Conservation (phyloP, 2,797 vertebrate species). For the Chromis chromis region DNA sequence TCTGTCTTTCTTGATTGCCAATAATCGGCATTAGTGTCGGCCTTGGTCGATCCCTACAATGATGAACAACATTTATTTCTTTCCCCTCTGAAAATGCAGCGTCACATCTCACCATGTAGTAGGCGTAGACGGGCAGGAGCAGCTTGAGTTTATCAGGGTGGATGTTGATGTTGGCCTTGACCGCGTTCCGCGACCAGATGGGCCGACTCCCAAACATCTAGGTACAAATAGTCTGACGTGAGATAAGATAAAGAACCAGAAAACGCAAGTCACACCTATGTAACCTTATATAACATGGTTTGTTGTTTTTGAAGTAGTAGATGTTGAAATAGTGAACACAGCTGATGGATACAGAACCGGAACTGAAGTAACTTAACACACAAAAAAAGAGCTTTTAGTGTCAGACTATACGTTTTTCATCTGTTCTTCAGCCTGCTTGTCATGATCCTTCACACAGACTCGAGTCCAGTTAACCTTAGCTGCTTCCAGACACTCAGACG, state of each 20-base stretch:
- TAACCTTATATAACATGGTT: not conserved
- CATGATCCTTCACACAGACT: conserved; percentile 81
- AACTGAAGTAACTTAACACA: too few species aligned
- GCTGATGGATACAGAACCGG: too few species aligned
- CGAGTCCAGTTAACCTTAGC: conserved; percentile 86
- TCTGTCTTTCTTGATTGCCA: too few species aligned
- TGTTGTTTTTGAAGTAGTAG: too few species aligned
- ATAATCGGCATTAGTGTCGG: too few species aligned
- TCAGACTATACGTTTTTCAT: conserved; percentile 79
- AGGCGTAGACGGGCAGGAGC: conserved; percentile 90
- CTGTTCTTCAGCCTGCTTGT: conserved; percentile 82
- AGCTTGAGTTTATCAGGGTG: conserved; percentile 97
- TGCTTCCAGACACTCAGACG: conserved; percentile 83
- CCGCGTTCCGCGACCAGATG: conserved; percentile 94
- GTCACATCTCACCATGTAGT: conserved; percentile 92
- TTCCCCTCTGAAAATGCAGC: not conserved
- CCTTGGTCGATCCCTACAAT: too few species aligned
- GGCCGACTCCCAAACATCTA: conserved; percentile 93
- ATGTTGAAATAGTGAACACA: too few species aligned
- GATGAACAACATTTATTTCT: not conserved
- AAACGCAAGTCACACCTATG: not conserved
- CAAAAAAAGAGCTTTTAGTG: too few species aligned
- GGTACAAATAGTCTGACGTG: conserved; percentile 38
- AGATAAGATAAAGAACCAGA: conserved; percentile 56
- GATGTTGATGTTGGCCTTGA: conserved; percentile 92